Evolutionary conservation across 2,888 invertebrate genomes (phyloP).

Genomic region (Anticlea derivata): DNA sequence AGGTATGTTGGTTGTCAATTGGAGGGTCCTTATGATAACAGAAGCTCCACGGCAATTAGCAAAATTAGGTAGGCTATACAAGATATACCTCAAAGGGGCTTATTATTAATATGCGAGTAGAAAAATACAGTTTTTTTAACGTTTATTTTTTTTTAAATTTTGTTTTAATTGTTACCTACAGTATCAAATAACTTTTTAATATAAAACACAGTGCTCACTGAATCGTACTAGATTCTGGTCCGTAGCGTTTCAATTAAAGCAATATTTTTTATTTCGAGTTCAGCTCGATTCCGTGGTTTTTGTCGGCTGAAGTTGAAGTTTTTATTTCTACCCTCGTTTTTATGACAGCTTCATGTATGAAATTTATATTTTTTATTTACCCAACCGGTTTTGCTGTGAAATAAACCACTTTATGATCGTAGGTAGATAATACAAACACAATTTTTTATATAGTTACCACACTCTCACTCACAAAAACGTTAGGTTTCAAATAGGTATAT

Average conservation of each 20-base stretch:
- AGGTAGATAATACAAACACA: background rate
- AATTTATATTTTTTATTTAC: conserved; percentile 11
- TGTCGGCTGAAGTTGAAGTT: conserved; percentile 24
- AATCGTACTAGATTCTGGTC: conserved; percentile 32
- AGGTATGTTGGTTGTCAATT: too few relatives aligned
- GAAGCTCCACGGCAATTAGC: too few relatives aligned
- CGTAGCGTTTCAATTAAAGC: conserved; percentile 40
- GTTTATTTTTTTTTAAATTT: too few relatives aligned
- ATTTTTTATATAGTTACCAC: too few relatives aligned
- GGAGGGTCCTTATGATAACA: too few relatives aligned
- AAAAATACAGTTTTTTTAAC: too few relatives aligned
- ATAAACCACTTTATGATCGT: background rate
- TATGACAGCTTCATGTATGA: conserved; percentile 19
- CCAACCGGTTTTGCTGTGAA: background rate
- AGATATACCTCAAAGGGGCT: too few relatives aligned
- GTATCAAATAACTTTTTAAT: conserved; percentile 14
- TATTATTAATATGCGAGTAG: too few relatives aligned
- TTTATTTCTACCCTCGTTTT: conserved; percentile 22
- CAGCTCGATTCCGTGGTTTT: conserved; percentile 29
- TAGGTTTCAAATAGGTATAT: too few relatives aligned
- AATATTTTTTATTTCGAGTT: conserved; percentile 29
- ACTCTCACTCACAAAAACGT: too few relatives aligned
- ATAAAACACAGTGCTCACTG: conserved; percentile 22
- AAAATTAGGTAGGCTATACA: too few relatives aligned
- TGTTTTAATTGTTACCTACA: background rate